Evolutionary conservation across 1,140 invertebrate species (phyloP).

Genomic region (Trypoxylus dichotomus): DNA sequence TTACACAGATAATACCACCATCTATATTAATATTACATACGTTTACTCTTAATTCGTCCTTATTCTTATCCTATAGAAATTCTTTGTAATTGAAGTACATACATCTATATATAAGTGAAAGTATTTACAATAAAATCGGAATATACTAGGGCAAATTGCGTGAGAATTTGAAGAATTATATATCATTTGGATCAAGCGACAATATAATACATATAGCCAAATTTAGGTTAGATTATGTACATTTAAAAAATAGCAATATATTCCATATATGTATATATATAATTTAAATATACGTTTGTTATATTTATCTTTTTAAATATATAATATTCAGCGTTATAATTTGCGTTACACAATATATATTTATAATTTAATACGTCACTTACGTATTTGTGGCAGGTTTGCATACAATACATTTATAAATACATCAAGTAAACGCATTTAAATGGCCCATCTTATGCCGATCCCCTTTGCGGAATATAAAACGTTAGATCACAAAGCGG

Average conservation of each 20-base stretch:
- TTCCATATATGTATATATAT: neutral
- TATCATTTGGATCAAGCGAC: neutral
- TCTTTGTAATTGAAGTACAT: slow-evolving; percentile 29
- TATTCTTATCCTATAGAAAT: neutral
- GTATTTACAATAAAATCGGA: neutral
- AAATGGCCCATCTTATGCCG: slow-evolving; percentile 29
- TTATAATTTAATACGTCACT: slow-evolving; percentile 35
- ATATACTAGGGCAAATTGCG: neutral
- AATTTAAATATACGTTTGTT: neutral
- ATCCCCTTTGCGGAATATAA: no score
- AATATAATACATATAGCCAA: neutral
- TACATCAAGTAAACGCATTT: slow-evolving; percentile 8
- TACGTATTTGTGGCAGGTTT: slow-evolving; percentile 39
- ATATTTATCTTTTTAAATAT: neutral
- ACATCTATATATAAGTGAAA: slow-evolving; percentile 38
- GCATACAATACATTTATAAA: neutral
- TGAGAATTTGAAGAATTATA: slow-evolving; percentile 37
- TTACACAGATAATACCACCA: neutral
- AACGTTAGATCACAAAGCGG: no score
- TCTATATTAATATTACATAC: neutral
- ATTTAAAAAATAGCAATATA: slow-evolving; percentile 4
- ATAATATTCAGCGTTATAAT: neutral
- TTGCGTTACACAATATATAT: slow-evolving; percentile 33
- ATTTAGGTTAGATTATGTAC: neutral
- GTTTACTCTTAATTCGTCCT: neutral